Evolutionary conservation across 2,797 vertebrate species (phyloP).

Genomic region (Microctenopoma steveboyesi): DNA sequence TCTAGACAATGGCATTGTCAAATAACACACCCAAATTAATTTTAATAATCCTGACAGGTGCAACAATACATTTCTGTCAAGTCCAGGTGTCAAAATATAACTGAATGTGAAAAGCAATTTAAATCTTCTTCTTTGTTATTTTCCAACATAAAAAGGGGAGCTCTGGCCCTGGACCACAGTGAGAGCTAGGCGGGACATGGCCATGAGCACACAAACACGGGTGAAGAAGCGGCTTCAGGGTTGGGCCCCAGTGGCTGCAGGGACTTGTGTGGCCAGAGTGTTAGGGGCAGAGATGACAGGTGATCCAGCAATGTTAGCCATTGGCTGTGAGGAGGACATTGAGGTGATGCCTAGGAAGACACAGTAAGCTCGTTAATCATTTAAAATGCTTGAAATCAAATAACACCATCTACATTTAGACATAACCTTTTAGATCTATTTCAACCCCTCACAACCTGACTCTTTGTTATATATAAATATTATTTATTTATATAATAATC

Average conservation of each 20-base stretch:
- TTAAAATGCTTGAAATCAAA: neutral
- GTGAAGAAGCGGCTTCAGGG: constrained; percentile 83
- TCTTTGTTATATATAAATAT: neutral
- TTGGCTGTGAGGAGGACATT: constrained; percentile 88
- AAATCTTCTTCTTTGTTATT: constrained; percentile 82
- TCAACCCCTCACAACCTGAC: neutral
- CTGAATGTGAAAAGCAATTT: constrained; percentile 81
- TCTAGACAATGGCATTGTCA: constrained; percentile 85
- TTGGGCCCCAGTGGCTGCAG: constrained; percentile 85
- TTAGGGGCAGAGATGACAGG: constrained; percentile 89
- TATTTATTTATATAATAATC: too few species aligned
- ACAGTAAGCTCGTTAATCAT: constrained; percentile 22
- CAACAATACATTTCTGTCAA: constrained; percentile 81
- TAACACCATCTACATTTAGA: neutral
- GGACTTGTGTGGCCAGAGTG: constrained; percentile 87
- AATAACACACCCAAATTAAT: constrained; percentile 82
- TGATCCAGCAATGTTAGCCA: constrained; percentile 87
- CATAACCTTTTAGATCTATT: neutral
- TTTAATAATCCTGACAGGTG: constrained; percentile 83
- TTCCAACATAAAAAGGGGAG: constrained; percentile 83
- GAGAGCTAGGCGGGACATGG: constrained; percentile 75
- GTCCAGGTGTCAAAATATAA: constrained; percentile 82
- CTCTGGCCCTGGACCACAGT: constrained; percentile 72
- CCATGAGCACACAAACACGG: constrained; percentile 74
- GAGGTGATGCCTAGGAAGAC: constrained; percentile 84